Conservation (phyloP, 2,113 vertebrate species). For the Xiphophorus couchianus region DNA sequence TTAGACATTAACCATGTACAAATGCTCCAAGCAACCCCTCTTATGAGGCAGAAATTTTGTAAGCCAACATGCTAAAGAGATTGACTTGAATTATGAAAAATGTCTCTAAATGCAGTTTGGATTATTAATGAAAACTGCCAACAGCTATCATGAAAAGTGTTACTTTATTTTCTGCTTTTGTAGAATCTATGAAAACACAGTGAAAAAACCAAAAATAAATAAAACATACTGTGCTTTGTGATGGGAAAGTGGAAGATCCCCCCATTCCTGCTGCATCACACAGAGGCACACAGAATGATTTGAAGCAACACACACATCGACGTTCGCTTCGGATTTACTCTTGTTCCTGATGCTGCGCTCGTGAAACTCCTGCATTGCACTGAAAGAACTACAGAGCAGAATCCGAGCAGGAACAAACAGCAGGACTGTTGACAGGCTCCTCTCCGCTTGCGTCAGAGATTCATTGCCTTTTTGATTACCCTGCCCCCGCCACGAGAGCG, state of each 20-base stretch:
- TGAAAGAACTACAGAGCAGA: constrained; percentile 45
- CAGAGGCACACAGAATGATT: constrained; percentile 1
- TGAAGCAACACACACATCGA: constrained; percentile 27
- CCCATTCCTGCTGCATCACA: constrained; percentile 18
- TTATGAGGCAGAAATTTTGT: background rate
- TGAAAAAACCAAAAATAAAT: too few species aligned
- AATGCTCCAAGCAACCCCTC: background rate
- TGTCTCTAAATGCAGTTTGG: constrained; percentile 44
- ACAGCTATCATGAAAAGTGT: background rate
- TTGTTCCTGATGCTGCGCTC: constrained; percentile 44
- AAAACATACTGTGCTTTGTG: constrained; percentile 13
- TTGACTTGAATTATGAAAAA: constrained; percentile 35
- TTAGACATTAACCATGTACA: background rate
- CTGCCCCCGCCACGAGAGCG: constrained; percentile 39
- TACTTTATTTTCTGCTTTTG: constrained; percentile 20
- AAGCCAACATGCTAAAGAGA: background rate
- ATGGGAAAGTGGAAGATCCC: background rate
- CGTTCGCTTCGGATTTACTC: constrained; percentile 22
- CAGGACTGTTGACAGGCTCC: constrained; percentile 40
- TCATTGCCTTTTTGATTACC: constrained; percentile 53
- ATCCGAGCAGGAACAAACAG: constrained; percentile 33
- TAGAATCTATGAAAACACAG: too few species aligned
- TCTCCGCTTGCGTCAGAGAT: constrained; percentile 66
- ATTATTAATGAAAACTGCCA: constrained; percentile 40
- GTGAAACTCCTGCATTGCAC: constrained; percentile 71